A percentile compares a stretch with the other conserved stretches of the same genome.
Conservation (phyloP, 2,797 vertebrate species). For the Myripristis jacobus region DNA sequence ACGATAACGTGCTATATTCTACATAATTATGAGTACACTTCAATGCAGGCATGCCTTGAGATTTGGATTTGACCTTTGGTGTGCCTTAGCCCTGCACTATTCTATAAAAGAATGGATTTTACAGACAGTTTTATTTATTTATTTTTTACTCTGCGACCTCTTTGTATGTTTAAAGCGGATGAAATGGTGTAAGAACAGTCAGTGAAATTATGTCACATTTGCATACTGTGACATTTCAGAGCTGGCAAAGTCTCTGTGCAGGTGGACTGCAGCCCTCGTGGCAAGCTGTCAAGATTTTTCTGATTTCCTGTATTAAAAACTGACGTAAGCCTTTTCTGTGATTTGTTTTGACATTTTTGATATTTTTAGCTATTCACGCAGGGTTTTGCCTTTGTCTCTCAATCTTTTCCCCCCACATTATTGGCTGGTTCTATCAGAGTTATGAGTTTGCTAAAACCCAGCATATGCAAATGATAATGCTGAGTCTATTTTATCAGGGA, state of each 20-base stretch:
- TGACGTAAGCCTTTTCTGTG: not conserved
- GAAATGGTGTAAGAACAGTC: constrained; percentile 35
- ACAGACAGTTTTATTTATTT: not conserved
- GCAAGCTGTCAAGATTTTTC: constrained; percentile 17
- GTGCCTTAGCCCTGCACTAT: too few species aligned
- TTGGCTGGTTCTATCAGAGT: constrained; percentile 11
- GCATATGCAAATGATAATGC: not conserved
- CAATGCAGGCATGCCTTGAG: too few species aligned
- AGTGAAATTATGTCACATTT: constrained; percentile 45
- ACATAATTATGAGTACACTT: too few species aligned
- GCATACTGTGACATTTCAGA: constrained; percentile 58
- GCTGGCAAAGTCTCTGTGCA: constrained; percentile 1
- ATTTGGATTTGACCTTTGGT: too few species aligned
- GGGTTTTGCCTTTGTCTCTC: constrained; percentile 16
- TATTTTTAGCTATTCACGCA: constrained; percentile 28
- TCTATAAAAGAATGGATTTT: not conserved
- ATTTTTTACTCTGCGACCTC: not conserved
- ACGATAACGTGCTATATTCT: too few species aligned
- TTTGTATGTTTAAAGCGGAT: constrained; percentile 3
- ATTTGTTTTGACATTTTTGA: constrained; percentile 2
- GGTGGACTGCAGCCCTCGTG: not conserved
- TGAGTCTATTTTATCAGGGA: not conserved
- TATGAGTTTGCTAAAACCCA: constrained; percentile 7
- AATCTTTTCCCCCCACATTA: not conserved
- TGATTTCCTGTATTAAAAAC: constrained; percentile 7